phyloP scores from a whole-genome alignment of 2,113 vertebrate species.

The Micromys minutus region DNA sequence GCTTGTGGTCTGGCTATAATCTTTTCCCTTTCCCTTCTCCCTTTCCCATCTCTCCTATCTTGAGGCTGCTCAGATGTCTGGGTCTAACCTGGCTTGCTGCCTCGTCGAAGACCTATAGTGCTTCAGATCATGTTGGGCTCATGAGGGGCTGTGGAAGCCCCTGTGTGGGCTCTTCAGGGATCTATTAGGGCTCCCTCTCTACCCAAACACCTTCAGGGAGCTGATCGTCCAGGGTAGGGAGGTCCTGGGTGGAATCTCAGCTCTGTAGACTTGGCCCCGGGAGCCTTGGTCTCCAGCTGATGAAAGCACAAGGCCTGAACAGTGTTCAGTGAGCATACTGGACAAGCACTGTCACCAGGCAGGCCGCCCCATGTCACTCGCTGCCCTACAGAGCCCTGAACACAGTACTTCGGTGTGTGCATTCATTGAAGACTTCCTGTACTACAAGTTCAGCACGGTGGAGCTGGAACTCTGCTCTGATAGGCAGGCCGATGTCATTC shows the following conservation, averaged over 20 bases:
- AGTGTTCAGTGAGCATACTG: rapidly evolving
- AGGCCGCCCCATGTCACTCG: background rate
- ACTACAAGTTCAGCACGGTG: background rate
- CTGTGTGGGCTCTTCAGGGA: background rate
- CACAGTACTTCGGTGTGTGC: background rate
- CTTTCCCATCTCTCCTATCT: background rate
- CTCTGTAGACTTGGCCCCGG: background rate
- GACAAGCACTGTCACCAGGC: rapidly evolving
- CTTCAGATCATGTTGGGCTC: background rate
- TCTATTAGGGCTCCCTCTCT: background rate
- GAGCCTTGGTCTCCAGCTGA: background rate
- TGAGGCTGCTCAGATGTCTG: background rate
- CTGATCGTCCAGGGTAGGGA: background rate
- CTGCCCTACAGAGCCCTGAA: background rate
- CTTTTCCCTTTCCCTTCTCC: background rate
- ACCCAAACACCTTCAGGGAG: rapidly evolving
- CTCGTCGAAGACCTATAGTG: rapidly evolving
- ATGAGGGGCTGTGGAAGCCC: background rate
- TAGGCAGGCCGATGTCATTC: background rate
- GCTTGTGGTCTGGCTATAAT: background rate
- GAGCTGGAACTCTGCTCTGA: background rate
- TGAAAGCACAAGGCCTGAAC: no score
- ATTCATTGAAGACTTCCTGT: background rate
- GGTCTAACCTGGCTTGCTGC: background rate
- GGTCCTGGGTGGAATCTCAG: rapidly evolving